These are phyloP conservation scores for Enteromius viviparus DNA, from an alignment of 2,797 vertebrate genomes.

Conservation along the genomic window DNA sequence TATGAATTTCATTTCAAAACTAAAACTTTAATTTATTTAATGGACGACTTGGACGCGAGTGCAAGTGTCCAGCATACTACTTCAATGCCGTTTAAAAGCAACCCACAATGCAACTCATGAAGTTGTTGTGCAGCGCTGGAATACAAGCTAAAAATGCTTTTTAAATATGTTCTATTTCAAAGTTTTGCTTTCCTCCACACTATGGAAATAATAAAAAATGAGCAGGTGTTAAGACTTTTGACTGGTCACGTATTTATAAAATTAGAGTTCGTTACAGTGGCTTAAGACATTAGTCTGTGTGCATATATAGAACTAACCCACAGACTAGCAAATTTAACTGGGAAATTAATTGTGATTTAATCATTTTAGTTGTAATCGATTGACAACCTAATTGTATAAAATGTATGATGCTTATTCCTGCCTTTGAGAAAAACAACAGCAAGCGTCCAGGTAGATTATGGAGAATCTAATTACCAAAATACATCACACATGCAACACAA, in stretches of 20 bases:
- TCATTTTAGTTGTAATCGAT: neutral
- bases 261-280: neutral
- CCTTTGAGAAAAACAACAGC: constrained; percentile 1
- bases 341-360: neutral
- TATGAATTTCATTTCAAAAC: neutral
- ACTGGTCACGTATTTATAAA: neutral
- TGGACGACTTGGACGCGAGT: neutral
- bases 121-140: neutral
- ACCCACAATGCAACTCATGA: neutral
- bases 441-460: neutral
- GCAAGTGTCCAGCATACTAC: neutral
- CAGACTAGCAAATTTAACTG: neutral
- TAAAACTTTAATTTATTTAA: neutral
- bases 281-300: neutral
- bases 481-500: constrained; percentile 7
- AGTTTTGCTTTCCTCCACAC: neutral
- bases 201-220: neutral
- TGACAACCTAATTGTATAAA: neutral
- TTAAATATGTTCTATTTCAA: neutral
- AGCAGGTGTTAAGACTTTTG: neutral
- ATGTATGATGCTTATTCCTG: neutral
- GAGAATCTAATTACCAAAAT: constrained; percentile 28
- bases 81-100: neutral
- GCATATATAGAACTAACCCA: neutral
- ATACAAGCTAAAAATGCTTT: neutral